These are phyloP conservation scores for Callipepla californica DNA, from an alignment of 2,113 vertebrate species.

Conservation along the genomic window DNA sequence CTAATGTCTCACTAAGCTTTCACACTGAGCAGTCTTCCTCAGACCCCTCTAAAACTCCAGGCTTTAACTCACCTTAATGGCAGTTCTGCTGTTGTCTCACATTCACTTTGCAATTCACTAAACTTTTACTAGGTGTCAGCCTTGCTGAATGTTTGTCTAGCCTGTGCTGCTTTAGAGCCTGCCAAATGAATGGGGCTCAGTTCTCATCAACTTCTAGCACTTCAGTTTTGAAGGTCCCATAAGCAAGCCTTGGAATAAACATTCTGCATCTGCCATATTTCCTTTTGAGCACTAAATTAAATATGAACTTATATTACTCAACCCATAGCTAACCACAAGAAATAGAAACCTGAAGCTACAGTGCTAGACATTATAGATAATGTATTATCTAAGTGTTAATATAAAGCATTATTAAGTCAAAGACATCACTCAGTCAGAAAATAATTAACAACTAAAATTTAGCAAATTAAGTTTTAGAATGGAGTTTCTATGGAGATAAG, in stretches of 20 bases:
- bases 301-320: fast-evolving
- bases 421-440: not conserved
- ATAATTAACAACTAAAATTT: slow-evolving; percentile 12
- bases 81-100: not conserved
- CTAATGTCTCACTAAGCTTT: not conserved
- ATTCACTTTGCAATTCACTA: not conserved
- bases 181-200: not conserved
- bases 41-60: not conserved
- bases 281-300: not conserved
- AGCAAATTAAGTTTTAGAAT: not conserved
- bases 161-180: not conserved
- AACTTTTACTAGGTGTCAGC: slow-evolving; percentile 39
- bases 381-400: not conserved
- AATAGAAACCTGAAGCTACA: not conserved
- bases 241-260: not conserved
- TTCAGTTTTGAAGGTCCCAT: not conserved
- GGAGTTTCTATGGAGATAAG: not conserved
- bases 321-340: not conserved
- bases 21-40: not conserved
- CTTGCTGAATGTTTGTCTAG: slow-evolving; percentile 19
- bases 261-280: fast-evolving
- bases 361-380: not conserved
- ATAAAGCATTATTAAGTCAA: not conserved
- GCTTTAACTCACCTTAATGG: not conserved
- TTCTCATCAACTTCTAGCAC: not conserved